Conservation (phyloP, 30 jellyfish, hydroid and myxozoan genomes). For the Mastigias papua region DNA sequence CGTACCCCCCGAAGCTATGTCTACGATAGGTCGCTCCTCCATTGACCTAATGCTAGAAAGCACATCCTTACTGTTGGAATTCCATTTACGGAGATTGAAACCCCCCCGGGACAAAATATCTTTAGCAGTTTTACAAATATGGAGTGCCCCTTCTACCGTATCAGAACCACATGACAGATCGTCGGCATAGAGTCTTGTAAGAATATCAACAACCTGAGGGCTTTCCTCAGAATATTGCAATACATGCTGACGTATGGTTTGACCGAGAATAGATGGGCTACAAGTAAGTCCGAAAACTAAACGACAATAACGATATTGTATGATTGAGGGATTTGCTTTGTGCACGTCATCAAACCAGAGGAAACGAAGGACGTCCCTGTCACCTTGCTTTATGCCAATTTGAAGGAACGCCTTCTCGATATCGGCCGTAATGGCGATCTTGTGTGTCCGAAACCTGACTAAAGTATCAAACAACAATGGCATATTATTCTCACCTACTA, state of each 20-base stretch:
- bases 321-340: constrained; percentile 22
- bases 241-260: constrained; percentile 21
- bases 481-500: constrained; percentile 5
- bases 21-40: background rate
- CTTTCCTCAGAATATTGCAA: background rate
- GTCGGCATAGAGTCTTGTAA: constrained; percentile 27
- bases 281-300: constrained; percentile 30
- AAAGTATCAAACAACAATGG: constrained; percentile 12
- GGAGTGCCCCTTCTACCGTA: constrained; percentile 18
- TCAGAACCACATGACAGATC: constrained; percentile 23
- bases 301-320: constrained; percentile 24
- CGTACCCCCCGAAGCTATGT: background rate
- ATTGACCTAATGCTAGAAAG: background rate
- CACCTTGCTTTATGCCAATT: constrained; percentile 31
- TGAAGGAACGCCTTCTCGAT: constrained; percentile 48
- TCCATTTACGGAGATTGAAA: constrained; percentile 76
- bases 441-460: constrained; percentile 6
- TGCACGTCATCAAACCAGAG: constrained; percentile 42
- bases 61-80: constrained; percentile 41
- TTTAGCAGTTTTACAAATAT: constrained; percentile 11
- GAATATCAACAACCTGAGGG: constrained; percentile 11
- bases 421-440: constrained; percentile 24
- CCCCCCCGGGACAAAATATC: constrained; percentile 49
- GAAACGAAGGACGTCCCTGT: constrained; percentile 43
- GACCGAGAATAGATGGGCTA: constrained; percentile 40